Evolutionary conservation across 2,888 invertebrate species (phyloP).

Genomic region (Campoplex capitator): DNA sequence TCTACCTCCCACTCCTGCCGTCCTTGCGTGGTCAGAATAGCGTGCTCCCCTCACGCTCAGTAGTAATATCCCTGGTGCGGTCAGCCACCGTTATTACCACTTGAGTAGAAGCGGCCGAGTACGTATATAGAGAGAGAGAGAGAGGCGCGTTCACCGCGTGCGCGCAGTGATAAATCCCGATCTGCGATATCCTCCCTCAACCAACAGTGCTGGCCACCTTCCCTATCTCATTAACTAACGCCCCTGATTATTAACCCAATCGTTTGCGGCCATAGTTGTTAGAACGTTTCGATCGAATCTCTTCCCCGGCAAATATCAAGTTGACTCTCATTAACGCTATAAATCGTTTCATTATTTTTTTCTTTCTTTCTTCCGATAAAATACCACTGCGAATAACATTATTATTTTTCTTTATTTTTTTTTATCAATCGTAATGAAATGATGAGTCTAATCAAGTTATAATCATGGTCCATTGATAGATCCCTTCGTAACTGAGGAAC

Average conservation of each 20-base stretch:
- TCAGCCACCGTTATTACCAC: constrained; percentile 66
- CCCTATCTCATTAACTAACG: constrained; percentile 47
- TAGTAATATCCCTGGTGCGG: constrained; percentile 63
- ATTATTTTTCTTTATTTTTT: background rate
- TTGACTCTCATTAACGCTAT: background rate
- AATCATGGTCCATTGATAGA: too few relatives aligned
- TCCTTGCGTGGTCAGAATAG: constrained; percentile 17
- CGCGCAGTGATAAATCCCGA: constrained; percentile 58
- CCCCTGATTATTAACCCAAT: constrained; percentile 40
- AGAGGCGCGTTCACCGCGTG: constrained; percentile 16
- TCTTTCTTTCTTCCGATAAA: background rate
- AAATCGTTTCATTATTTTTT: background rate
- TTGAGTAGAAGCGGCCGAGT: constrained; percentile 42
- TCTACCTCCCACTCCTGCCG: background rate
- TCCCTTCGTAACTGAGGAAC: too few relatives aligned
- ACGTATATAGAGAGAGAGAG: background rate
- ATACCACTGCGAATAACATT: background rate
- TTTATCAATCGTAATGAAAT: background rate
- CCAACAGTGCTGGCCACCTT: constrained; percentile 10
- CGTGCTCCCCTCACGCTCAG: constrained; percentile 45
- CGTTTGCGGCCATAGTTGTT: constrained; percentile 10
- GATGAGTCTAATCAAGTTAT: too few relatives aligned
- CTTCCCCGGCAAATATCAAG: background rate
- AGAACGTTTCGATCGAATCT: constrained; percentile 21
- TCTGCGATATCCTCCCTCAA: constrained; percentile 18